phyloP scores from a whole-genome alignment of 2,113 vertebrate species.

The Notechis scutatus region DNA sequence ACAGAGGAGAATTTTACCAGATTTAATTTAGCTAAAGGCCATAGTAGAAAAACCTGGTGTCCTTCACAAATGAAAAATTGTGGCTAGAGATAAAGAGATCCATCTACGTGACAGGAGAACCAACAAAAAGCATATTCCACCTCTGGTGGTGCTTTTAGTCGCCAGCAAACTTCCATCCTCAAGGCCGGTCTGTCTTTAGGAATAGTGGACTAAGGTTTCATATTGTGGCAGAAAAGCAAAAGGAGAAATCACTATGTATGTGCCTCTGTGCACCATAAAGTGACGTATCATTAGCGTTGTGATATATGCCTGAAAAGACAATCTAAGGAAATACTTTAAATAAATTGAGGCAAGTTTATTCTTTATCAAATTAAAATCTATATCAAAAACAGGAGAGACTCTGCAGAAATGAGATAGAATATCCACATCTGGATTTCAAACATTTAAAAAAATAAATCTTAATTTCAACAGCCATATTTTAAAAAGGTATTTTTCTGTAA shows the following conservation, averaged over 20 bases:
- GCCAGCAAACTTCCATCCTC: background rate
- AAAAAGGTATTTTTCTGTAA: constrained; percentile 13
- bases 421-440: background rate
- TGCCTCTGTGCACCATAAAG: background rate
- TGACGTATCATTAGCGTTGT: background rate
- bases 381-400: constrained; percentile 14
- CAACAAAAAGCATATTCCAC: background rate
- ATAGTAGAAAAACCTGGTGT: background rate
- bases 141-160: background rate
- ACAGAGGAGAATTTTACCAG: background rate
- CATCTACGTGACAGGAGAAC: background rate
- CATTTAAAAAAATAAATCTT: background rate
- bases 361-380: constrained; percentile 9
- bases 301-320: background rate
- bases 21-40: background rate
- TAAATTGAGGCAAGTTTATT: background rate
- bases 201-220: background rate
- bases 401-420: background rate
- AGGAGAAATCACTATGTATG: background rate
- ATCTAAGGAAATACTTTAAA: background rate
- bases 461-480: constrained; percentile 7
- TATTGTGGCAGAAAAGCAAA: background rate
- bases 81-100: background rate
- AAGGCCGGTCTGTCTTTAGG: background rate
- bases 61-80: background rate